Base-by-base conservation (phyloP, 2,888 invertebrate genomes). In the Axea sp. region DNA sequence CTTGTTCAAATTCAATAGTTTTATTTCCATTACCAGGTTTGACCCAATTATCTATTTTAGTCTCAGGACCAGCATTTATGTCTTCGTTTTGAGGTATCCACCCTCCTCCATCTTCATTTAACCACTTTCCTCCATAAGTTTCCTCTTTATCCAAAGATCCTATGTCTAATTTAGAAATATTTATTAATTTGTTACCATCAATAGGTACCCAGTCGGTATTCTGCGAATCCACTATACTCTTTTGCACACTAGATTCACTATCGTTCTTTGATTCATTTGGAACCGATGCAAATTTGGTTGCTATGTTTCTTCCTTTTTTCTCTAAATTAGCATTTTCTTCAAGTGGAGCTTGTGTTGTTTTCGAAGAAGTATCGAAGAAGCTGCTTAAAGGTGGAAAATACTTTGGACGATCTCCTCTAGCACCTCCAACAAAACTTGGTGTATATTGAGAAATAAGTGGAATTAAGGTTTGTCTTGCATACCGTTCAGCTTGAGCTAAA, bases 361-460 rank as follows among this genome's bases (percentile, higher is more conserved):
- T 67, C 7, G 8, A 1, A 12, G 73, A 37, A 9, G 33, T 57
- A 6, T 73, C 75, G 24, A 62, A 72, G 51, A 69, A 71, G 9
- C 65, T 81, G 8, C 88, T 89, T 69, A 89, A 83, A 2, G 91
- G 91, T 1, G 93, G 93, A 69, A 93, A 92, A 78, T 92, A 93
- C 47, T 92, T 90, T 0, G 92, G 90, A 3, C 89, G 89, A 2
- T 90, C 89, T 71, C 88, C 90, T 6, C 83, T 77, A 2, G 77
- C 68, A 0, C 80, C 82, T 0, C 80, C 82, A 2, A 90, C 87
- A 74, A 94, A 91, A 62, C 92, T 92, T 0, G 95, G 94, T 0
- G 94, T 94, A 85, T 94, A 94, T 35, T 93, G 93, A 7, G 94
- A 94, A 5, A 95, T 94, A 3, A 95, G 85, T 0, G 94, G 94